Percentiles rank a stretch among this genome's conserved stretches.
These are phyloP conservation scores for Hydrophis major DNA, from an alignment of 2,797 vertebrate species.

Conservation along the genomic window DNA sequence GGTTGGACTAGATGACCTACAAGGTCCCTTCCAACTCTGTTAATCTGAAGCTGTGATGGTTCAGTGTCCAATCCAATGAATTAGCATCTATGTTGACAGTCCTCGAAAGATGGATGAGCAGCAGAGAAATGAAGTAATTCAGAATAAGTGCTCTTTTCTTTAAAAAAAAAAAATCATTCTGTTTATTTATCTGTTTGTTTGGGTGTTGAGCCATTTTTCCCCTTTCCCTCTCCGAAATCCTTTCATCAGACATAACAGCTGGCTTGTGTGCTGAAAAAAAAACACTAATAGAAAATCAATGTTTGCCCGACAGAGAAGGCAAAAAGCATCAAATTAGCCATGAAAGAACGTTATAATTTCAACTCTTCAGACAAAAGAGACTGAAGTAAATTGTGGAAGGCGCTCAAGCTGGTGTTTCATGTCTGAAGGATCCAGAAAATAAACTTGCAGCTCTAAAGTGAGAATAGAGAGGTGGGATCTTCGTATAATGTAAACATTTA, in stretches of 20 bases:
- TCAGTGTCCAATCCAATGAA: slow-evolving; percentile 1
- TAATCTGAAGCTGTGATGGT: neutral
- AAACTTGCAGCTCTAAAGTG: slow-evolving; percentile 1
- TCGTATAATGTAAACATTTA: neutral
- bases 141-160: neutral
- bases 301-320: slow-evolving; percentile 29
- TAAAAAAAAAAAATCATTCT: neutral
- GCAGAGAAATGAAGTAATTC: neutral
- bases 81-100: neutral
- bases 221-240: neutral
- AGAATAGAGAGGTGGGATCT: neutral
- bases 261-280: slow-evolving; percentile 23
- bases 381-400: slow-evolving; percentile 2
- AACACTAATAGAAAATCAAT: slow-evolving; percentile 42
- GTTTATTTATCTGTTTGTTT: neutral
- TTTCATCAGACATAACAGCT: slow-evolving; percentile 18
- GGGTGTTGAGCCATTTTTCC: neutral
- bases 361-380: slow-evolving; percentile 27
- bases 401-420: neutral
- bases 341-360: slow-evolving; percentile 20
- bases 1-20: no score
- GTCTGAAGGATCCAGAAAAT: neutral
- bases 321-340: slow-evolving; percentile 13
- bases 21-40: no score
- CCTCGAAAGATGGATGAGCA: slow-evolving; percentile 11